phyloP scores from a whole-genome alignment of 35 echinoderm and acorn worm species.

The Apostichopus parvimensis region DNA sequence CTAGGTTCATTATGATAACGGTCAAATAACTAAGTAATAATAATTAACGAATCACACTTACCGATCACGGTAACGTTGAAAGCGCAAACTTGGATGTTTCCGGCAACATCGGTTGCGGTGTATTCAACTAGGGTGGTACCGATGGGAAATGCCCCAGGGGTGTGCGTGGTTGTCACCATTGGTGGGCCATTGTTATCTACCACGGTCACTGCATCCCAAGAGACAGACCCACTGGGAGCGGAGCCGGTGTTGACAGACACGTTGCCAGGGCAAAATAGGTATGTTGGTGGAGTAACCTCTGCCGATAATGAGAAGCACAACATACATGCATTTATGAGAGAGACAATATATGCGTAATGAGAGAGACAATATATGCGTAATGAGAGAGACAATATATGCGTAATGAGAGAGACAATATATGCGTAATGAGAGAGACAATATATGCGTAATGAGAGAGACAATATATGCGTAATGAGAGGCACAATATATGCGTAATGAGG shows the following conservation, averaged over 20 bases:
- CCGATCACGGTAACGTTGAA: constrained; percentile 70
- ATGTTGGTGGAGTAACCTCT: constrained; percentile 6
- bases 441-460: too few species aligned
- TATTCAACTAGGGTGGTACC: constrained; percentile 56
- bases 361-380: too few species aligned
- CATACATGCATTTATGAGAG: too few species aligned
- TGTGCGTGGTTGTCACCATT: neutral
- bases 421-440: too few species aligned
- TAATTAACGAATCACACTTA: constrained; percentile 28
- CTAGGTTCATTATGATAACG: too few species aligned
- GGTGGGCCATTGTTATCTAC: neutral
- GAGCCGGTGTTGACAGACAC: neutral
- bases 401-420: too few species aligned
- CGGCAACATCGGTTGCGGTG: constrained; percentile 51
- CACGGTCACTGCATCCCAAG: neutral
- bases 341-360: too few species aligned
- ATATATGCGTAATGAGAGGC: too few species aligned
- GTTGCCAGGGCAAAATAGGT: neutral
- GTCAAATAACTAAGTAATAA: too few species aligned
- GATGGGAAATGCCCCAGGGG: constrained; percentile 29
- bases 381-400: too few species aligned
- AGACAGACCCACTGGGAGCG: neutral
- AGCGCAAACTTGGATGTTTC: constrained; percentile 47
- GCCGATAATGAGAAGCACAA: neutral
- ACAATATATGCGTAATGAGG: too few species aligned